phyloP scores from a whole-genome alignment of 2,797 vertebrate species.

The Gymnopithys bicolor region DNA sequence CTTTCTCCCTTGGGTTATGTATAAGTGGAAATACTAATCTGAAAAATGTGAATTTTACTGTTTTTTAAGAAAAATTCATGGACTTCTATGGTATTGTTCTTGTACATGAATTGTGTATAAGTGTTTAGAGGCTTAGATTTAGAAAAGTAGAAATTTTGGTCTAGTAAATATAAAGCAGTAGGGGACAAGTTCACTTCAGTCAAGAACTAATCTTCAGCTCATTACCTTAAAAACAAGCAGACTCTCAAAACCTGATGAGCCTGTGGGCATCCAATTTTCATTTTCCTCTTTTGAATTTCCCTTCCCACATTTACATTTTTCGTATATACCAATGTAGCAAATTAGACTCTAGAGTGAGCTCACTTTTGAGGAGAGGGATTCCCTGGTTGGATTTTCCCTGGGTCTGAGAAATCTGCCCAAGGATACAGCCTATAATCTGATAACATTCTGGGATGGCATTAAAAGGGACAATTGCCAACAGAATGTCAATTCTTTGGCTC shows the following conservation, averaged over 20 bases:
- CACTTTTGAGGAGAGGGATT: background rate
- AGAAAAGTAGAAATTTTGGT: background rate
- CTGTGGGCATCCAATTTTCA: background rate
- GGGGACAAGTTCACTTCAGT: background rate
- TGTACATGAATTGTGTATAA: background rate
- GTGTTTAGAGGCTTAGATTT: background rate
- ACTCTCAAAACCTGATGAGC: background rate
- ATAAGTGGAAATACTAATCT: background rate
- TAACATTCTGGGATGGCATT: conserved; percentile 13
- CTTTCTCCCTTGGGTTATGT: background rate
- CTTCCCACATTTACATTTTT: background rate
- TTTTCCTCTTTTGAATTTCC: conserved; percentile 8
- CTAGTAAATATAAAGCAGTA: background rate
- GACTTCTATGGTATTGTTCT: background rate
- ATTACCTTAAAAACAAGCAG: conserved; percentile 19
- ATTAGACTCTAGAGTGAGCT: background rate
- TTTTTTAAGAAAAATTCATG: background rate
- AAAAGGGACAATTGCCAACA: conserved; percentile 44
- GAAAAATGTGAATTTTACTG: background rate
- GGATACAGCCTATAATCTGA: background rate
- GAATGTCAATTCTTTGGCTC: conserved; percentile 49
- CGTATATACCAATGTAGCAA: background rate
- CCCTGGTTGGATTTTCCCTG: background rate
- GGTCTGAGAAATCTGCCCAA: background rate
- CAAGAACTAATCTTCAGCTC: conserved; percentile 19